Percentiles rank a stretch among this genome's conserved stretches.
These are phyloP conservation scores for Artemisiospiza belli DNA, from an alignment of 2,113 vertebrate species.

Conservation along the genomic window DNA sequence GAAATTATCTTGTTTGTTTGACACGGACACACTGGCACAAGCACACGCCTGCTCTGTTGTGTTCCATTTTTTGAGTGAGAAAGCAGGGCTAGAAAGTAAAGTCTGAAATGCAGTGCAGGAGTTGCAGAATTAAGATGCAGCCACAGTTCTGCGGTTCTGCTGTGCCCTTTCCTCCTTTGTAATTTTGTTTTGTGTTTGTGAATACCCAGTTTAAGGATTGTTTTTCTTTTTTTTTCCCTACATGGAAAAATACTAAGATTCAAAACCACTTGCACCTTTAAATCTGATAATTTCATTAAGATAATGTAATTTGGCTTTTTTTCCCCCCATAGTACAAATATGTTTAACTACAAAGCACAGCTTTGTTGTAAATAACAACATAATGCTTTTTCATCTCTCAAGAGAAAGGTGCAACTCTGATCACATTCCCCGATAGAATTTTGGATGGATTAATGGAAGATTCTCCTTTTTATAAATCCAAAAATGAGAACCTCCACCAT, in stretches of 20 bases:
- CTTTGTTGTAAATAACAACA: background rate
- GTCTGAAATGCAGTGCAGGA: background rate
- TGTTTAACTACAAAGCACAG: background rate
- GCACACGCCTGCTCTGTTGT: background rate
- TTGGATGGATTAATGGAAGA: background rate
- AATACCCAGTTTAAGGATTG: background rate
- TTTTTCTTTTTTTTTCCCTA: too few species aligned
- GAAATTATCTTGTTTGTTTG: conserved; percentile 32
- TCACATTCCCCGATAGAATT: background rate
- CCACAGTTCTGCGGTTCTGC: background rate
- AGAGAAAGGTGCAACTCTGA: background rate
- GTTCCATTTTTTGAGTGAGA: background rate
- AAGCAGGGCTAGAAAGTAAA: background rate
- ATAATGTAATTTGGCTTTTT: background rate
- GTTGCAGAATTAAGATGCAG: background rate
- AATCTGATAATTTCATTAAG: background rate
- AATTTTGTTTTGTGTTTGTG: background rate
- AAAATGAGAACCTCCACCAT: background rate
- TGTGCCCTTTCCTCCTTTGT: background rate
- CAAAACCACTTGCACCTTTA: background rate
- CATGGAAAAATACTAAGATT: background rate
- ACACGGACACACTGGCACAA: background rate
- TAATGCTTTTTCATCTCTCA: background rate
- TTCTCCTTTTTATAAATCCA: background rate
- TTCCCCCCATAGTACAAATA: background rate